These are phyloP conservation scores for Homarus gammarus DNA, from an alignment of 2,888 invertebrate genomes.

Conservation along the genomic window DNA sequence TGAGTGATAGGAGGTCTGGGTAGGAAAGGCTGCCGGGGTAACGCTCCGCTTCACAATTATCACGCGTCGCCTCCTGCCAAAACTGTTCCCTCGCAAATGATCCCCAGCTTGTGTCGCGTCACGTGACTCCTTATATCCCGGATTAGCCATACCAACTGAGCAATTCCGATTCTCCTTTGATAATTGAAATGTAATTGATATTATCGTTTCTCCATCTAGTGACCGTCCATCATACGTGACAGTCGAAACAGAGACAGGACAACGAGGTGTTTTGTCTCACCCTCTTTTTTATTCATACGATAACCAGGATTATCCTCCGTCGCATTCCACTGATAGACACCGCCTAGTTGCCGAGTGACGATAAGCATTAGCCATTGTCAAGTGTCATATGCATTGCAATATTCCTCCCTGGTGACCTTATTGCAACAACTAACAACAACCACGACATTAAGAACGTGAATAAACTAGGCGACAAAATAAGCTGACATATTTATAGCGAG, in stretches of 20 bases:
- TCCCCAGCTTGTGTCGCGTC: conserved; percentile 8
- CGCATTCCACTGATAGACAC: too few relatives aligned
- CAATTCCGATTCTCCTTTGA: conserved; percentile 34
- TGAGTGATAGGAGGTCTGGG: too few relatives aligned
- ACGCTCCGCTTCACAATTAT: background rate
- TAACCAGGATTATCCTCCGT: too few relatives aligned
- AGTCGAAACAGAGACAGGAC: background rate
- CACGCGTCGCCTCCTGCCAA: conserved; percentile 20
- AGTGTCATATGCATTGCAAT: too few relatives aligned
- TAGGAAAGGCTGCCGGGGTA: too few relatives aligned
- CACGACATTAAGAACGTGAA: too few relatives aligned
- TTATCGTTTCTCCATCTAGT: conserved; percentile 27
- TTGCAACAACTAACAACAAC: too few relatives aligned
- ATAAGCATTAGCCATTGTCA: too few relatives aligned
- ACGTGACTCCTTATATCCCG: conserved; percentile 36
- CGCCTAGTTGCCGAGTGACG: too few relatives aligned
- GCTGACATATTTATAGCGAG: too few relatives aligned
- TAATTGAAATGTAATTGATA: conserved; percentile 50
- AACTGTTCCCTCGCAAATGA: conserved; percentile 31
- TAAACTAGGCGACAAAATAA: too few relatives aligned
- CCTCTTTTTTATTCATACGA: background rate
- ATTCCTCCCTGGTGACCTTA: too few relatives aligned
- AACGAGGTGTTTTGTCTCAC: background rate
- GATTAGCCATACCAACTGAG: conserved; percentile 38
- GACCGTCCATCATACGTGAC: background rate